Conservation (phyloP, 2,113 vertebrate species). For the Nothocercus julius region DNA sequence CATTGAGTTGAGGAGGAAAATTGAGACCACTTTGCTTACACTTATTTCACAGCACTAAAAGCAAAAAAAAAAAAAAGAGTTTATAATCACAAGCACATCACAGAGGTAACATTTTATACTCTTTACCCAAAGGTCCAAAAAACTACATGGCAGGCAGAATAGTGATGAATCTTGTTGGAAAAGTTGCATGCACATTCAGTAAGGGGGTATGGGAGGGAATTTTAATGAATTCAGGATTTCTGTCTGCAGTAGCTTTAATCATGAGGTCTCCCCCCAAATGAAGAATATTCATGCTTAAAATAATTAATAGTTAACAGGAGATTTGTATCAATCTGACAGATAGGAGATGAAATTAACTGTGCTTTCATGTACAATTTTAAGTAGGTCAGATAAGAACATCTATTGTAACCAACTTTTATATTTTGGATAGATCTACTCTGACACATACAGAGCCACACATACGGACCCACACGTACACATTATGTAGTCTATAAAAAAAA, state of each 20-base stretch:
- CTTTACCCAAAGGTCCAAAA: background rate
- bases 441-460: background rate
- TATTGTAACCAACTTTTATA: constrained; percentile 72
- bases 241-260: constrained; percentile 43
- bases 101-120: background rate
- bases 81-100: background rate
- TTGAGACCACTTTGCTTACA: background rate
- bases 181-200: background rate
- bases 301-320: constrained; percentile 75
- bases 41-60: background rate
- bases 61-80: background rate
- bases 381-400: constrained; percentile 77
- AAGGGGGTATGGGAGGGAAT: constrained; percentile 17
- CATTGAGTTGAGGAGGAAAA: background rate
- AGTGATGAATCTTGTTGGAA: background rate
- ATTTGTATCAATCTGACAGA: constrained; percentile 76
- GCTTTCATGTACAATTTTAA: constrained; percentile 75
- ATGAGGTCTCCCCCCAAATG: constrained; percentile 36
- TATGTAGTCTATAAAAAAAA: constrained; percentile 23
- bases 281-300: constrained; percentile 64
- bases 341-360: constrained; percentile 73
- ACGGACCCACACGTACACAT: constrained; percentile 1
- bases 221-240: constrained; percentile 28
- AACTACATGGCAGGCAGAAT: background rate
- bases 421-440: constrained; percentile 52